A percentile compares a stretch with the other conserved stretches of the same genome.
Evolutionary conservation across 2,797 vertebrate species (phyloP).

Genomic region (Taeniopygia guttata): DNA sequence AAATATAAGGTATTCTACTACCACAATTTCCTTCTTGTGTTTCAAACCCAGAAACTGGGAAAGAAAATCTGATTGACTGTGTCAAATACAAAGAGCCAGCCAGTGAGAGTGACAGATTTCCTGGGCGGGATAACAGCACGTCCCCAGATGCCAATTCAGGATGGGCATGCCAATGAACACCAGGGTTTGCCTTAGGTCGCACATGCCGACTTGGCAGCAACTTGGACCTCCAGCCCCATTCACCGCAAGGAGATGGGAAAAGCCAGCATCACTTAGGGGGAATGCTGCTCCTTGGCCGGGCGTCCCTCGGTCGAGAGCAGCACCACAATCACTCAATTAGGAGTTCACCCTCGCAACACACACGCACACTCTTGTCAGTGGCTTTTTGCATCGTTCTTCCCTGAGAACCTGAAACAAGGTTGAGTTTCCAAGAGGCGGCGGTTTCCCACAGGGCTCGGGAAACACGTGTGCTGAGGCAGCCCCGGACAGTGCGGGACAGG

Average conservation of each 20-base stretch:
- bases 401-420: not conserved
- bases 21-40: not conserved
- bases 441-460: not conserved
- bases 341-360: not conserved
- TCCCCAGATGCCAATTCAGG: not conserved
- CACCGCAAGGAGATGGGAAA: not conserved
- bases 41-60: not conserved
- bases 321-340: no score
- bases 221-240: not conserved
- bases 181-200: accelerated
- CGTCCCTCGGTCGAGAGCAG: no score
- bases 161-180: accelerated
- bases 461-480: not conserved
- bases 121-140: no score
- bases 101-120: not conserved
- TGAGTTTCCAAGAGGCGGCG: not conserved
- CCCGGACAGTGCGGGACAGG: accelerated
- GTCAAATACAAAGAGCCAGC: not conserved
- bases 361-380: no score
- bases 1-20: not conserved
- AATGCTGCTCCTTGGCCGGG: not conserved
- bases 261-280: accelerated
- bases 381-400: not conserved
- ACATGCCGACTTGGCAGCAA: accelerated
- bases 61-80: not conserved